These are phyloP conservation scores for Cataglyphis hispanica DNA, from an alignment of 1,140 invertebrate genomes.

Conservation along the genomic window DNA sequence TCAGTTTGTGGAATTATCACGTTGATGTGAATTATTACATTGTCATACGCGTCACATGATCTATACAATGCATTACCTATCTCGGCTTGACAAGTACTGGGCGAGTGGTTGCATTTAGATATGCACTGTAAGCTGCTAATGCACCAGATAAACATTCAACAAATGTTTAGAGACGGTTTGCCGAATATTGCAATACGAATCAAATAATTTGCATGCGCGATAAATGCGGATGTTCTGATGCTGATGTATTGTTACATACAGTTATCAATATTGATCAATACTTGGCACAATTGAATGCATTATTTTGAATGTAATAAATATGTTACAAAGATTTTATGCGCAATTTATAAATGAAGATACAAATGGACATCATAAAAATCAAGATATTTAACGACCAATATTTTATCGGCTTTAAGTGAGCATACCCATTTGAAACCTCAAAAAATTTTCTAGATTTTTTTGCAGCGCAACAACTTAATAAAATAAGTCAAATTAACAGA, in stretches of 20 bases:
- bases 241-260: slow-evolving; percentile 58
- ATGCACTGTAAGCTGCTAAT: slow-evolving; percentile 64
- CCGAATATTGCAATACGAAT: slow-evolving; percentile 61
- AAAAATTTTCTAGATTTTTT: too few species aligned
- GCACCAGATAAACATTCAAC: slow-evolving; percentile 63
- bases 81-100: slow-evolving; percentile 56
- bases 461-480: too few species aligned
- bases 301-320: slow-evolving; percentile 47
- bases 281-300: slow-evolving; percentile 47
- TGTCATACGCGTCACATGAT: slow-evolving; percentile 57
- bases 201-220: slow-evolving; percentile 62
- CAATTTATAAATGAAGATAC: slow-evolving; percentile 47
- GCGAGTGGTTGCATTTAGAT: slow-evolving; percentile 56
- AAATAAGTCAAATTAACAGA: too few species aligned
- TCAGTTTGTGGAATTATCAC: slow-evolving; percentile 46
- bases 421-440: too few species aligned
- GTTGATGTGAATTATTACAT: slow-evolving; percentile 58
- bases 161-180: slow-evolving; percentile 64
- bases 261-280: slow-evolving; percentile 63
- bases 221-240: slow-evolving; percentile 51
- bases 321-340: slow-evolving; percentile 34
- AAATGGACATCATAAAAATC: slow-evolving; percentile 15
- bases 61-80: slow-evolving; percentile 62
- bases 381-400: slow-evolving; percentile 29
- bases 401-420: slow-evolving; percentile 4